These are phyloP conservation scores for Cynopterus brachyotis DNA, from an alignment of 2,113 vertebrate genomes.

Conservation along the genomic window DNA sequence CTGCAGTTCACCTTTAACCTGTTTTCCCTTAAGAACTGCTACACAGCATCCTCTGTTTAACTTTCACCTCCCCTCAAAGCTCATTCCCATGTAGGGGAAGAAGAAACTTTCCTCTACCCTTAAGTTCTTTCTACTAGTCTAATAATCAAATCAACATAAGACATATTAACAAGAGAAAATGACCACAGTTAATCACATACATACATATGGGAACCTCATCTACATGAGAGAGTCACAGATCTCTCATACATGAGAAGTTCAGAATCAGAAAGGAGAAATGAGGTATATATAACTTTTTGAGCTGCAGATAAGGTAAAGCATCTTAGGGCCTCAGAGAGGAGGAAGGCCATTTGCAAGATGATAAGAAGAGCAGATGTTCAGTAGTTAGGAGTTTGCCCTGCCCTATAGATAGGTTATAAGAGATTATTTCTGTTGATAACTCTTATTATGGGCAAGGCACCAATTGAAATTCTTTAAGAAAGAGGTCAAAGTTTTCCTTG, in stretches of 20 bases:
- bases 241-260: background rate
- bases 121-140: background rate
- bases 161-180: background rate
- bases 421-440: background rate
- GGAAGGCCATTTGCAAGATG: background rate
- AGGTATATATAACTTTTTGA: background rate
- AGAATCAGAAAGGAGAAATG: background rate
- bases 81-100: background rate
- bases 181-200: background rate
- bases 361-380: background rate
- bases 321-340: background rate
- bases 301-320: background rate
- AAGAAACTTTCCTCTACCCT: background rate
- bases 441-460: background rate
- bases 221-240: background rate
- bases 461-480: background rate
- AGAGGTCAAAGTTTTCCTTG: background rate
- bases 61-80: conserved; percentile 45
- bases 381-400: background rate
- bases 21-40: conserved; percentile 41
- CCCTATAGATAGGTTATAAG: background rate
- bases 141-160: background rate
- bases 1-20: conserved; percentile 49
- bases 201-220: background rate
- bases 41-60: conserved; percentile 20